Evolutionary conservation across 35 echinoderm and acorn worm species (phyloP).

Genomic region (Patiria miniata): DNA sequence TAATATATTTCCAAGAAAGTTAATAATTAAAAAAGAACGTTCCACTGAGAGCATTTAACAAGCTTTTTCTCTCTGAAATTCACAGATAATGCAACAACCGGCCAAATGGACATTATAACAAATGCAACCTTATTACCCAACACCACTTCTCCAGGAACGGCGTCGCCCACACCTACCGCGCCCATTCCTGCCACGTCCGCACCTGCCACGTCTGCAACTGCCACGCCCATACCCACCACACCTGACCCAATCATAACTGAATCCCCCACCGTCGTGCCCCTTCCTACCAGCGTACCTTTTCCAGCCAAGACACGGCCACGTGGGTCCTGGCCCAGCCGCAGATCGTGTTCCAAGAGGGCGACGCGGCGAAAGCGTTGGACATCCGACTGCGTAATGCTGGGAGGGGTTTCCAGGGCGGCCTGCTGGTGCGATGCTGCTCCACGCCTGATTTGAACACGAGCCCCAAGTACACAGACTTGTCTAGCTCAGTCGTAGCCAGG

Average conservation of each 20-base stretch:
- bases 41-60: too few relatives aligned
- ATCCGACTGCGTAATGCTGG: conserved; percentile 21
- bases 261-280: not conserved
- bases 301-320: not conserved
- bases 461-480: conserved; percentile 72
- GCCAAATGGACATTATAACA: too few relatives aligned
- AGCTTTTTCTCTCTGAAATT: too few relatives aligned
- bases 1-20: too few relatives aligned
- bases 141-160: not conserved
- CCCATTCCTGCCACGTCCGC: not conserved
- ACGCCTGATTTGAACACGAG: conserved; percentile 68
- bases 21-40: too few relatives aligned
- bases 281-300: not conserved
- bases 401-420: conserved; percentile 36
- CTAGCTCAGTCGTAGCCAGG: conserved; percentile 54
- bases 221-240: not conserved
- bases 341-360: conserved; percentile 71
- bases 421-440: conserved; percentile 84
- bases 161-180: not conserved
- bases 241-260: not conserved
- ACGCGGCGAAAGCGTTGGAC: conserved; percentile 54
- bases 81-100: too few relatives aligned
- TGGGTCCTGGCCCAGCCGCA: conserved; percentile 53
- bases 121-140: not conserved
- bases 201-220: not conserved